A percentile compares a stretch with the other conserved stretches of the same genome.
Evolutionary conservation across 2,888 invertebrate genomes (phyloP).

Genomic region (Macaria notata): DNA sequence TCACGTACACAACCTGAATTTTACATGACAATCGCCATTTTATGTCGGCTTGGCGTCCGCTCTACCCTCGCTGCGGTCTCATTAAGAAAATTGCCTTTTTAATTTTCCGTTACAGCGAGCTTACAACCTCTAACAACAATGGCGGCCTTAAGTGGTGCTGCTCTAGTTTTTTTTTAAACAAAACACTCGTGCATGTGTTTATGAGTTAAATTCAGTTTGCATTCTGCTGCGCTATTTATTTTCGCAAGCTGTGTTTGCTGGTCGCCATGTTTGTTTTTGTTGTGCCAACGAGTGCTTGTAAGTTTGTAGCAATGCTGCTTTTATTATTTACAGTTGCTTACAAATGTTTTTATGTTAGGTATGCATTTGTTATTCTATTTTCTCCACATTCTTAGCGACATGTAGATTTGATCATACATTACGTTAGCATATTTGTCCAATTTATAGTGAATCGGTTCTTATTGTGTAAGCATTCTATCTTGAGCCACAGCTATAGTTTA

Average conservation of each 20-base stretch:
- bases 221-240: conserved; percentile 20
- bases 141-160: conserved; percentile 40
- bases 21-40: conserved; percentile 11
- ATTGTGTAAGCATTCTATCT: background rate
- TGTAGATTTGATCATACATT: too few relatives aligned
- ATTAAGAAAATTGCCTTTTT: conserved; percentile 74
- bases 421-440: too few relatives aligned
- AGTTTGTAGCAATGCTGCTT: conserved; percentile 6
- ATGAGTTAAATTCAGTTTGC: conserved; percentile 24
- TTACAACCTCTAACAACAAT: conserved; percentile 41
- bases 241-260: conserved; percentile 9
- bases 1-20: conserved; percentile 12
- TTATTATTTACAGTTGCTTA: conserved; percentile 7
- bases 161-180: conserved; percentile 32
- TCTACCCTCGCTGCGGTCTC: conserved; percentile 54
- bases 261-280: conserved; percentile 14
- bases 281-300: conserved; percentile 17
- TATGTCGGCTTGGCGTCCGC: conserved; percentile 29
- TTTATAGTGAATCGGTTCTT: too few relatives aligned
- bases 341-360: conserved; percentile 3
- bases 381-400: background rate
- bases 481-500: too few relatives aligned
- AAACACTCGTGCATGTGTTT: conserved; percentile 25
- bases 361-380: background rate
- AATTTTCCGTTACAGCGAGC: conserved; percentile 66